Evolutionary conservation across 2,113 vertebrate species (phyloP), one percentile per base, ranked within the genome.

Genomic region (Ceratotherium simum): DNA sequence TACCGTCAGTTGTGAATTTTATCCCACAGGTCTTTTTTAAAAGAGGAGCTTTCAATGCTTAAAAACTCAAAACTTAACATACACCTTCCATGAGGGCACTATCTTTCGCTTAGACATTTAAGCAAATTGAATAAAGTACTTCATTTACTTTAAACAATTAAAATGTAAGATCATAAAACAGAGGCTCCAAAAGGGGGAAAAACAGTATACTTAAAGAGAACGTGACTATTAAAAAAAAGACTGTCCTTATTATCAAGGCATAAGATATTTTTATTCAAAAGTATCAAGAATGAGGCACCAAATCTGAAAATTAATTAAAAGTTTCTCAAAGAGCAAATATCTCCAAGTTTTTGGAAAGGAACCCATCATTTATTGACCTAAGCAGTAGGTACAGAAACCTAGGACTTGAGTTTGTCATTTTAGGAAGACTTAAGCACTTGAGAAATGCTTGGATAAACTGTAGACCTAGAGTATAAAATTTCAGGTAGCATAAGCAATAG

Each of bases 131-230:
- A 72, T 95, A 58, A 88, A 96, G 56, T 67, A 88, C 16, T 95
- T 91, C 62, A 92, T 62, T 95, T 83, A 94, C 86, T 65, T 78
- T 83, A 87, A 92, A 7, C 70, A 97, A 91, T 60, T 94, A 91
- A 67, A 96, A 60, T 54, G 78, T 92, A 89, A 87, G 42, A 48
- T 62, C 51, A 42, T 25, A 69, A 72, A 92, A 84, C 18, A 97
- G 36, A 73, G 90, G 51, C 89, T 73, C 36, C 18, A 29, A 20
- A 31, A 76, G 48, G 20, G 76, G 6, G 13, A 8, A 67, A 82
- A 46, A 58, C 1, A 51, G 9, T 39, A 62, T 11, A 56, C 25
- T 92, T 88, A 51, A 81, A 92, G 54, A 91, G 23, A 64, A 89
- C n/a, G 46, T 90, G 21, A 33, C 36, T 60, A 93, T 42, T 58